Base-by-base conservation (phyloP, 2,888 invertebrate genomes). In the Tupiocoris notatus region DNA sequence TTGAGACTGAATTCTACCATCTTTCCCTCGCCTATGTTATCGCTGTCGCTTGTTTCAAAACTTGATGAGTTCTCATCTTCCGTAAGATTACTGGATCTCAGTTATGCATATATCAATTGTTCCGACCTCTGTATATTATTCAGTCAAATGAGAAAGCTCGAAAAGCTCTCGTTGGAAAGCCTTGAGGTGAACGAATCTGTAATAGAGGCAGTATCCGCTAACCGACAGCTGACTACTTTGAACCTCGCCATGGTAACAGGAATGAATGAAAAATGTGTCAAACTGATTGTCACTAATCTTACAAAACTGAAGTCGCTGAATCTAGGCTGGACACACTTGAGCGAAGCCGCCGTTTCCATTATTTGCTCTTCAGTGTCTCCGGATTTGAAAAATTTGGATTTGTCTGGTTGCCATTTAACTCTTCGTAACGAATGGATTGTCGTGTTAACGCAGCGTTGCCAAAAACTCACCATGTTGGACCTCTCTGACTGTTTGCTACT, bases 91-190 rank as follows among this genome's bases (percentile, higher is more conserved):
- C 63, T 73, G 9, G 73, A 73, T 21, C 54, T 73, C 23, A 73
- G 73, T 39, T 25, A 62, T 17, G 73, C 63, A 74, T 68, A 0
- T 89, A 89, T 0, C 12, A 54, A 18, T 12, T 9, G 83, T 93
- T n/a, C 86, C 86, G 81, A 83, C 83, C 56, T 83, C 89, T 18
- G 84, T n/a, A 80, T 83, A 61, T 80, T 89, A n/a, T 86, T 96
- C 54, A 84, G 85, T 0, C 86, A 89, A 3, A 95, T 95, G 83
- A 86, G 87, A 2, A 85, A 87, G 12, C 85, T 96, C 39, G 89
- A 89, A 82, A 96, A 95, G 83, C 85, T 96, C 1, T 96, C 96
- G 81, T 84, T 96, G 74, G 97, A 97, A 84, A 90, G 91, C 81
- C 89, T 93, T 20, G 83, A 84, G 7, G 78, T 96, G 0, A 88